Evolutionary conservation across 1,140 invertebrate genomes (phyloP), one percentile per base, ranked within the genome.

Genomic region (Doryteuthis pealeii): DNA sequence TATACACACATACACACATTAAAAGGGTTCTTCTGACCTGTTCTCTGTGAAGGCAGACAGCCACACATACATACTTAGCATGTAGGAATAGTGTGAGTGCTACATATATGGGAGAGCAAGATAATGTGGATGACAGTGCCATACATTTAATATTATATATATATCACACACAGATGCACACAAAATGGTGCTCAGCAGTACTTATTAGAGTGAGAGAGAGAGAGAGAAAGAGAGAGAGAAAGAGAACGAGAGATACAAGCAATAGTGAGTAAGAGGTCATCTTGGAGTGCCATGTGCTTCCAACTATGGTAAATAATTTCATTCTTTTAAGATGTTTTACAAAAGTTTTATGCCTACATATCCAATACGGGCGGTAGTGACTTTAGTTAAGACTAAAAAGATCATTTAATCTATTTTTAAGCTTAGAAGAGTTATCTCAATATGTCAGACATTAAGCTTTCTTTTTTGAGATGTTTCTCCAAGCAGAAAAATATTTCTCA

Each of bases 61-160:
- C 18, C 54, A 62, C 54, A 62, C 54, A 62, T 18, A 62, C 54
- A 62, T 26, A 58, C 54, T 40, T 40, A 58, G 54, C 54, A 40
- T 40, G 10, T 40, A 40, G 4, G 10, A 40, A 40, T 40, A 40
- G 10, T 40, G 35, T 40, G 35, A 40, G 35, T 40, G 35, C 35
- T 40, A 40, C 35, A 40, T 5, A 40, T 40, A 40, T 40, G 35
- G 35, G 35, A 40, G 35, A 40, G 35, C 35, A 40, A 40, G 3
- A 40, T 40, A 40, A 40, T 40, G 35, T 3, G 10, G 35, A 40
- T 58, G 15, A 8, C 45, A 58, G 54, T 28, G 22, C 22, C 54
- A 62, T 6, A 28, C 18, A 62, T 62, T 6, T 28, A 2, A 2
- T 62, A 2, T n/a, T 58, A n/a, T 6, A 58, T 28, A 58, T 28